Base-by-base conservation (phyloP, 1,140 invertebrate species). In the Halictus rubicundus region DNA sequence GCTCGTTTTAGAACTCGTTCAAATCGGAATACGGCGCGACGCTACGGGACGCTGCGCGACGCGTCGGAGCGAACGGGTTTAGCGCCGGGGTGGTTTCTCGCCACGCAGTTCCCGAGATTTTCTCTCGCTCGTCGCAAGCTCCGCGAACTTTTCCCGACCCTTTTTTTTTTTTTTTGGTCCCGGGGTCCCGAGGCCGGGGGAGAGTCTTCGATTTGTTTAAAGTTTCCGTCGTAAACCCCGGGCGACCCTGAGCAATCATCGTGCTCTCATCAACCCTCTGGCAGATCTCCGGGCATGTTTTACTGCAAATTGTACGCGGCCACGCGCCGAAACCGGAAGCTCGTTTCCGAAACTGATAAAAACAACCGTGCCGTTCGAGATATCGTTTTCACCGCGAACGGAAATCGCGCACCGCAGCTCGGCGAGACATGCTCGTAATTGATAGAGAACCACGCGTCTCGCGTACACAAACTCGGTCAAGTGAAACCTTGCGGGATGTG, bases 181-280 rank as follows among this genome's bases (percentile, higher is more conserved):
- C 5, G 32, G 32, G 32, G 5, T 5, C 32, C 32, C 32, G 32
- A n/a, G 32, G 32, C 32, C 32, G 2, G 32, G 2, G 32, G 32
- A 32, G 27, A 49, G 46, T 73, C 60, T 54, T 75, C 72, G 63
- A 75, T 66, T 75, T 75, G 72, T 75, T 75, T 75, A 66, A 75
- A 75, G 61, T 66, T 75, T 37, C 61, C 46, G 46, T 25, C 72
- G 72, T 57, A 57, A 75, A 75, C 16, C 54, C 23, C 19, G n/a
- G n/a, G 8, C 32, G n/a, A 23, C 49, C 7, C n/a, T 54, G 23
- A n/a, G 32, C 23, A 65, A 49, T 74, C 46, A 21, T 75, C 72
- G 46, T 57, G 63, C 39, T n/a, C 72, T 54, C 72, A 10, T 75
- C 72, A 39, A 54, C 49, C 42, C 42, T 10, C 16, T 3, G 0